A percentile compares a stretch with the other conserved stretches of the same genome.
Evolutionary conservation across 2,888 invertebrate genomes (phyloP).

Genomic region (Drosophila cognata): DNA sequence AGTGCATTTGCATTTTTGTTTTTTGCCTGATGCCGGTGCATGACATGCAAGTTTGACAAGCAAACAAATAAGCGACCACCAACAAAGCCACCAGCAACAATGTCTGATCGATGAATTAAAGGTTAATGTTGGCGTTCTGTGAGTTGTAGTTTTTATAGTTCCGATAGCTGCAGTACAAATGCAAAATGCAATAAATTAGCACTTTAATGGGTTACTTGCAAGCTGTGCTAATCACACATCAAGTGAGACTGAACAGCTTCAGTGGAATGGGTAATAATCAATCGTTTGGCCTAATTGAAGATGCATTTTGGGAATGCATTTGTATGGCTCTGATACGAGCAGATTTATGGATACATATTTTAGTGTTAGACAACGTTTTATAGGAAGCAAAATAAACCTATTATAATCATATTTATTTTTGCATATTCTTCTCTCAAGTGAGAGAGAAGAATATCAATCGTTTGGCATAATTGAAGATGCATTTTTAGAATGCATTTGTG

Average conservation of each 20-base stretch:
- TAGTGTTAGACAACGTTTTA: no score
- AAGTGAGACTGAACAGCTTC: neutral
- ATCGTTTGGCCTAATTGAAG: neutral
- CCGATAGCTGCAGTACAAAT: neutral
- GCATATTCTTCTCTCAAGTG: neutral
- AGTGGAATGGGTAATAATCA: neutral
- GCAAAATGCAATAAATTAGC: slow-evolving; percentile 20
- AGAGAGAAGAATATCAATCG: neutral
- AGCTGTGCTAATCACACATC: slow-evolving; percentile 1
- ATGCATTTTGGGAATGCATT: neutral
- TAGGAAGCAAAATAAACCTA: no score
- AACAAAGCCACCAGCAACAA: slow-evolving; percentile 24
- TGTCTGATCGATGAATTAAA: slow-evolving; percentile 21
- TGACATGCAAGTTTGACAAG: slow-evolving; percentile 72
- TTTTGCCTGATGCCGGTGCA: slow-evolving; percentile 37
- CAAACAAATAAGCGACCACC: slow-evolving; percentile 57
- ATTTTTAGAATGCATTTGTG: neutral
- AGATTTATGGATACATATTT: no score
- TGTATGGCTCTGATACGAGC: no score
- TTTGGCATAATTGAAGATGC: neutral
- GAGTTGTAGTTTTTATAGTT: neutral
- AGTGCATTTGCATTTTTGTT: slow-evolving; percentile 31
- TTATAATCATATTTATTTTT: no score
- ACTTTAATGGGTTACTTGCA: slow-evolving; percentile 10
- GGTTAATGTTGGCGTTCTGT: slow-evolving; percentile 11